Base-by-base conservation (phyloP, 2,113 vertebrate genomes). In the Sprattus sprattus region DNA sequence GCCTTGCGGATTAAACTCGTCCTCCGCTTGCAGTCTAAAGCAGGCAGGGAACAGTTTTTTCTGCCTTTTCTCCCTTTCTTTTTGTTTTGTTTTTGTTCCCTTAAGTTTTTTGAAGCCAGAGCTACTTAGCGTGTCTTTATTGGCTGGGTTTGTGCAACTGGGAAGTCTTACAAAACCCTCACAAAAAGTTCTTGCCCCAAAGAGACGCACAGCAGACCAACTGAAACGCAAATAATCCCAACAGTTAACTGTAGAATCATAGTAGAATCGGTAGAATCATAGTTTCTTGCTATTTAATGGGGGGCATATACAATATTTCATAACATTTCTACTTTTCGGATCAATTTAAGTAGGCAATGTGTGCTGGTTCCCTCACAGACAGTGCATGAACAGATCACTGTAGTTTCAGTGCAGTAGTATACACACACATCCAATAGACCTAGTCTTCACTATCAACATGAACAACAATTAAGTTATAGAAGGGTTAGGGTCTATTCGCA, bases 1-100 rank as follows among this genome's bases (percentile, higher is more conserved):
- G 87, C 89, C 39, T 67, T 82, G 86, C 87, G 92, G 93, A 95
- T 94, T 93, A 94, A 89, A 87, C 39, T 75, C 90, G 86, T 89
- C 89, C 92, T 90, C 87, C 80, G 85, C 87, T 86, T 89, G 89
- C 87, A 91, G 90, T 91, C 93, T 88, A 92, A 92, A 92, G 89
- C 89, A 86, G 81, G 83, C 85, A 85, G 82, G 54, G 16, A 71
- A 81, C 47, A 84, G 39, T 22, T 75, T 85, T 50, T 86, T 85
- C 71, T 85, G 89, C 84, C 85, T 13, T 3, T 13, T 75, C 84
- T 54, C 86, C 85, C 71, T 86, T 90, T 85, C 85, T 47, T 47
- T 84, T 85, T 13, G 2, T 32, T 78, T 54, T 87, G 85, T 80
- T 86, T 90, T 84, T 85, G 47, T 49, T 71, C 80, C 81, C 84